Evolutionary conservation across 1,140 invertebrate species (phyloP).

Genomic region (Drosophila gunungcola): DNA sequence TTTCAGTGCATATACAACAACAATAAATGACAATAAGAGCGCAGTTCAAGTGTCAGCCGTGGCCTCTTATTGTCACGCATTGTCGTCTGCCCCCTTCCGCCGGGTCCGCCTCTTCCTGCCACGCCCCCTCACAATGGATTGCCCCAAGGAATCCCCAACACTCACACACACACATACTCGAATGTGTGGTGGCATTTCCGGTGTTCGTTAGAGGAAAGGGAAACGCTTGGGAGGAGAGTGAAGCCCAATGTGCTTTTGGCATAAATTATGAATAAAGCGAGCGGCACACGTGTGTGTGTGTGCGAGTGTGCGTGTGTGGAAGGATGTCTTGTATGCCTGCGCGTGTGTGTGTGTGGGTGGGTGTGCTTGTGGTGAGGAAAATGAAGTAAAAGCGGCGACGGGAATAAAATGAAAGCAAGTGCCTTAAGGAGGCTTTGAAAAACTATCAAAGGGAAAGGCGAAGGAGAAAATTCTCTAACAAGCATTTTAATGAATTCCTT

Average conservation of each 20-base stretch:
- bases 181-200: slow-evolving; percentile 78
- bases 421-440: slow-evolving; percentile 43
- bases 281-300: slow-evolving; percentile 54
- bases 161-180: slow-evolving; percentile 26
- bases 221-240: slow-evolving; percentile 25
- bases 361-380: slow-evolving; percentile 69
- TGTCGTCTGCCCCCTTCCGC: slow-evolving; percentile 44
- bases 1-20: slow-evolving; percentile 35
- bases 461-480: slow-evolving; percentile 38
- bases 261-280: slow-evolving; percentile 82
- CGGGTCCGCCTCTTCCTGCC: neutral
- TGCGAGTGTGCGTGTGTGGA: slow-evolving; percentile 4
- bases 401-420: slow-evolving; percentile 79
- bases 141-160: slow-evolving; percentile 72
- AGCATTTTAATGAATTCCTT: neutral
- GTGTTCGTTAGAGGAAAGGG: slow-evolving; percentile 62
- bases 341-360: slow-evolving; percentile 26
- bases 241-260: slow-evolving; percentile 76
- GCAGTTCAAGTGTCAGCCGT: slow-evolving; percentile 81
- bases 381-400: slow-evolving; percentile 74
- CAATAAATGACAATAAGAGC: slow-evolving; percentile 83
- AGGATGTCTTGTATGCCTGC: slow-evolving; percentile 22
- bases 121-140: slow-evolving; percentile 51
- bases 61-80: slow-evolving; percentile 82
- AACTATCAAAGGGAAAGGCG: slow-evolving; percentile 27